These are phyloP conservation scores for Fregetta grallaria DNA, from an alignment of 2,113 vertebrate genomes.

Conservation along the genomic window DNA sequence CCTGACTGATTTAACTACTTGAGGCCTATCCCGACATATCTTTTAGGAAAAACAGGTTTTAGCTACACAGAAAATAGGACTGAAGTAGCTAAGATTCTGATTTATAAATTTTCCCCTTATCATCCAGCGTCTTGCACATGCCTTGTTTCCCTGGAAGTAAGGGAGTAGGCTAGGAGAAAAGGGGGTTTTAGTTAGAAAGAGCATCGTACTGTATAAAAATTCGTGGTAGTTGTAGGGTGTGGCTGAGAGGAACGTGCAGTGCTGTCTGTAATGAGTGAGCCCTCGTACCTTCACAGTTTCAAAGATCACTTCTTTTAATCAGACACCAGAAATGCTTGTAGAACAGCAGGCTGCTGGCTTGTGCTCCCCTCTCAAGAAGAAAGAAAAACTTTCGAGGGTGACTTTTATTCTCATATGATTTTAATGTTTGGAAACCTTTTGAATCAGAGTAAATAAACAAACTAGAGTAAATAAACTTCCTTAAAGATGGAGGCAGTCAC, in stretches of 20 bases:
- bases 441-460: neutral
- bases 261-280: neutral
- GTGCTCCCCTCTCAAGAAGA: neutral
- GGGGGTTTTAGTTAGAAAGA: neutral
- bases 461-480: neutral
- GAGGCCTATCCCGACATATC: neutral
- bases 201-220: neutral
- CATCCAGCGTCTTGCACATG: neutral
- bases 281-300: neutral
- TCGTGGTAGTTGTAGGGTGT: fast-evolving
- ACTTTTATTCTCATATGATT: neutral
- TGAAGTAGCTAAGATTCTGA: neutral
- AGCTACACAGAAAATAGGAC: neutral
- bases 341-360: neutral
- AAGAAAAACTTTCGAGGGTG: neutral
- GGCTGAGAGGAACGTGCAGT: neutral
- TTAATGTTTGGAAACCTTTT: neutral
- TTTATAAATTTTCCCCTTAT: neutral
- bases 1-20: neutral
- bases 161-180: neutral
- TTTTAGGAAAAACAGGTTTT: neutral
- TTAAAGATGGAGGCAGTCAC: neutral
- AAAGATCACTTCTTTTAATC: neutral
- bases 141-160: neutral
- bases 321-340: neutral